phyloP scores from a whole-genome alignment of 2,888 invertebrate genomes.

The Chromoteleia sp. region DNA sequence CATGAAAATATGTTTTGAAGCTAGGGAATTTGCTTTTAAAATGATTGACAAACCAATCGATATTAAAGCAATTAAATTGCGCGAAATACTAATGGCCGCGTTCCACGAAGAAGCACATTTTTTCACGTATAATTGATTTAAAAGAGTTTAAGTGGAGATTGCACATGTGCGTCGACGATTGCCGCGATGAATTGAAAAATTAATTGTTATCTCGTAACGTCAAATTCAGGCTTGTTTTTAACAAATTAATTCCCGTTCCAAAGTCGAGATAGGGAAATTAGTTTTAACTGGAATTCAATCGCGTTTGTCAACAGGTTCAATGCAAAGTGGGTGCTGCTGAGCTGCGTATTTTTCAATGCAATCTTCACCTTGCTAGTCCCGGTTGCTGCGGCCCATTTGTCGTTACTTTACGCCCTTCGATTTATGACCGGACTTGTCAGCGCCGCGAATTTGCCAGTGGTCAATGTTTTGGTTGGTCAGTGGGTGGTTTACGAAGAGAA shows the following conservation, averaged over 20 bases:
- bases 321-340: conserved; percentile 79
- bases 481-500: conserved; percentile 83
- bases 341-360: conserved; percentile 78
- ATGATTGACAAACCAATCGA: conserved; percentile 19
- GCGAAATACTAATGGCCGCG: conserved; percentile 7
- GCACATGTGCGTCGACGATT: not conserved
- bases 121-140: conserved; percentile 27
- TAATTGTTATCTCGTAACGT: conserved; percentile 34
- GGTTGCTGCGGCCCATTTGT: conserved; percentile 69
- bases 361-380: conserved; percentile 80
- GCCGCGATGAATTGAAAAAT: conserved; percentile 40
- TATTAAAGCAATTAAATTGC: conserved; percentile 26
- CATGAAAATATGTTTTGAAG: conserved; percentile 19
- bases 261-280: conserved; percentile 25
- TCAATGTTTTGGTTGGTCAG: conserved; percentile 81
- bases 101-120: conserved; percentile 4
- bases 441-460: conserved; percentile 81
- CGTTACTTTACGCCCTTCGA: conserved; percentile 74
- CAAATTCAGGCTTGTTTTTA: conserved; percentile 11
- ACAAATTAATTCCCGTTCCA: conserved; percentile 29
- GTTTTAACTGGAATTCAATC: not conserved
- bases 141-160: conserved; percentile 44
- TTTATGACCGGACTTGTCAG: conserved; percentile 80
- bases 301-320: conserved; percentile 77
- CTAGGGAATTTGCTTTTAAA: conserved; percentile 6